Evolutionary conservation across 1,140 invertebrate species (phyloP).

Genomic region (Rhagoletis pomonella): DNA sequence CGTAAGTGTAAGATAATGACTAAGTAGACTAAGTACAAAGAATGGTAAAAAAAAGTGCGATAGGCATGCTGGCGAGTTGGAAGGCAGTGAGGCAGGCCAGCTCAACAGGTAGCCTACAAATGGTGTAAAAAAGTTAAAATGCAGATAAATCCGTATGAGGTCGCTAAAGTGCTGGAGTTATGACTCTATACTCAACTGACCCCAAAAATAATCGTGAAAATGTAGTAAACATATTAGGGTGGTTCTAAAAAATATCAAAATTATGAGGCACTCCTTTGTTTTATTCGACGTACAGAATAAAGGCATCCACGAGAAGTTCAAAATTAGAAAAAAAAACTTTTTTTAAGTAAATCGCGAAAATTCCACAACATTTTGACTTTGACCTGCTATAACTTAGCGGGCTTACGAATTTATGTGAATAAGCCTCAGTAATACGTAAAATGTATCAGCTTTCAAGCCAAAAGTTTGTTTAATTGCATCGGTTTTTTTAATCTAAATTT

Average conservation of each 20-base stretch:
- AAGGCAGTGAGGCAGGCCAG: neutral
- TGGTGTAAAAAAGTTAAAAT: constrained; percentile 27
- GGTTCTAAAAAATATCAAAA: no score
- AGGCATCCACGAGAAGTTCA: neutral
- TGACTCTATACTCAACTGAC: neutral
- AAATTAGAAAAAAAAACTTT: no score
- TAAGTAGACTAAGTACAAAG: neutral
- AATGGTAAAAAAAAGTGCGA: constrained; percentile 15
- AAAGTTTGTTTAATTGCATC: no score
- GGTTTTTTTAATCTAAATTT: no score
- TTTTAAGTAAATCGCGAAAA: no score
- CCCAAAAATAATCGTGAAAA: neutral
- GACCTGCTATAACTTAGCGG: no score
- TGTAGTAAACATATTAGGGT: neutral
- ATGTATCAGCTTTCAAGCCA: neutral
- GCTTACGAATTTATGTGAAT: no score
- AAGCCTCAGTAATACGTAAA: no score
- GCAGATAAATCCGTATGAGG: neutral
- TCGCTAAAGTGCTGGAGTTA: neutral
- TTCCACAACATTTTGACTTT: no score
- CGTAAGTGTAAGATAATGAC: constrained; percentile 1
- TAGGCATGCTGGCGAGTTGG: neutral
- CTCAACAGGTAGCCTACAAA: neutral
- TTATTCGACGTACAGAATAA: no score
- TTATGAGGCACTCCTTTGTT: no score